These are phyloP conservation scores for Prosopocoilus inquinatus DNA, from an alignment of 2,888 invertebrate genomes.

Conservation along the genomic window DNA sequence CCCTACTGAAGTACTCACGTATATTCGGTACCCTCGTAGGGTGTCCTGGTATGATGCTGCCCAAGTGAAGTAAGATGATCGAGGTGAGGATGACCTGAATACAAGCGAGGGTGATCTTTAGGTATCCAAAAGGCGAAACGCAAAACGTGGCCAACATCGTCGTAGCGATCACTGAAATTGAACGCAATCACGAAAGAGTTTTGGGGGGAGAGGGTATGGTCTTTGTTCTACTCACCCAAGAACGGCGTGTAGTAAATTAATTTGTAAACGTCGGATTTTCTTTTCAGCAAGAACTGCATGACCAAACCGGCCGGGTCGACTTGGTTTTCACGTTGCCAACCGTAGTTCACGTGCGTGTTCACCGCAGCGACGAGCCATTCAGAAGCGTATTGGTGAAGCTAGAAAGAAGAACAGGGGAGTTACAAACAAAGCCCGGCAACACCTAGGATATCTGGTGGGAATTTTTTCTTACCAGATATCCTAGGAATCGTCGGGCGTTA, in stretches of 20 bases:
- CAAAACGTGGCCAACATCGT: constrained; percentile 44
- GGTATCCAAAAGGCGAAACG: constrained; percentile 41
- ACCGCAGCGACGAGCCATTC: constrained; percentile 26
- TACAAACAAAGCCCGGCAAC: too few relatives aligned
- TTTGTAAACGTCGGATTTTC: constrained; percentile 37
- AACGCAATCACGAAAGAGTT: neutral
- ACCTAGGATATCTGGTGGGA: too few relatives aligned
- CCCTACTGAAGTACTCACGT: constrained; percentile 36
- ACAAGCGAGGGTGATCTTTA: constrained; percentile 42
- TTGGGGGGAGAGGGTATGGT: constrained; percentile 10
- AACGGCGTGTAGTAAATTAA: constrained; percentile 42
- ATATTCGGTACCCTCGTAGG: constrained; percentile 41
- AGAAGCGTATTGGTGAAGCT: constrained; percentile 2
- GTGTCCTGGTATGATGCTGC: constrained; percentile 38
- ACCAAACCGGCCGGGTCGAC: constrained; percentile 31
- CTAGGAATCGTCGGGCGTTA: too few relatives aligned
- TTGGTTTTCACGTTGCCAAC: constrained; percentile 8
- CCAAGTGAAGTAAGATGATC: constrained; percentile 37
- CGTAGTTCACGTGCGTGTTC: constrained; percentile 14
- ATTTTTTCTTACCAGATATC: too few relatives aligned
- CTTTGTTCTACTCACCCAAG: constrained; percentile 33
- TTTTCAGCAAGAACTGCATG: constrained; percentile 35
- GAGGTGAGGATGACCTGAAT: constrained; percentile 40
- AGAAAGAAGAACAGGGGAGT: constrained; percentile 1
- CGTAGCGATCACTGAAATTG: constrained; percentile 39